Base-by-base conservation (phyloP, 2,888 invertebrate genomes). In the Escarpia spicata region DNA sequence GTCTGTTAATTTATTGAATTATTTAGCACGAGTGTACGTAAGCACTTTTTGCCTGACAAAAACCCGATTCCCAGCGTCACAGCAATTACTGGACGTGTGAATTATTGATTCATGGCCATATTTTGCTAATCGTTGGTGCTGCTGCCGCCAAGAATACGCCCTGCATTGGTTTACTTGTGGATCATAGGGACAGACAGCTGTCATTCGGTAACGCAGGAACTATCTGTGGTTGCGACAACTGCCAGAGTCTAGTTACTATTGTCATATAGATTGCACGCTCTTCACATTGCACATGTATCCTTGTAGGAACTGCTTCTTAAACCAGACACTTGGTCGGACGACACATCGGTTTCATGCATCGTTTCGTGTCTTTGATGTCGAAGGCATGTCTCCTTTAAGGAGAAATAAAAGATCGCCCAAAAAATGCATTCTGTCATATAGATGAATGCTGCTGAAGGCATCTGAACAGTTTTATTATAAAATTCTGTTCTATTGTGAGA, bases 31-130 rank as follows among this genome's bases (percentile, higher is more conserved):
- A 75, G 26, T 19, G 75, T 26, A 75, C 75, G 75, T 75, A 75
- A 3, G 6, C 75, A 75, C 75, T 75, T 75, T 26, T 75, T 75
- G 75, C 75, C n/a, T 6, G 19, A 26, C 75, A 75, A 75, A 75
- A 75, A 75, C 75, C 19, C n/a, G 19, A 75, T 26, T 75, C 75
- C 26, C 26, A 6, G 19, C 19, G 75, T 75, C 75, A n/a, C 75
- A 26, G 75, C 75, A 75, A 75, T 75, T 75, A 75, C n/a, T 75
- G 75, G 75, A 75, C 75, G n/a, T 75, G 75, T 75, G 75, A 75
- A 75, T 75, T 75, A 75, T 75, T 75, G 75, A 75, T 75, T 75
- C 75, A 26, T n/a, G 75, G n/a, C 75, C 75, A 75, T n/a, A 75
- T 75, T 75, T 75, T 75, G 75, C 26, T 75, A 75, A 75, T 75